phyloP scores from a whole-genome alignment of 2,888 invertebrate species.

The Cabera pusaria region DNA sequence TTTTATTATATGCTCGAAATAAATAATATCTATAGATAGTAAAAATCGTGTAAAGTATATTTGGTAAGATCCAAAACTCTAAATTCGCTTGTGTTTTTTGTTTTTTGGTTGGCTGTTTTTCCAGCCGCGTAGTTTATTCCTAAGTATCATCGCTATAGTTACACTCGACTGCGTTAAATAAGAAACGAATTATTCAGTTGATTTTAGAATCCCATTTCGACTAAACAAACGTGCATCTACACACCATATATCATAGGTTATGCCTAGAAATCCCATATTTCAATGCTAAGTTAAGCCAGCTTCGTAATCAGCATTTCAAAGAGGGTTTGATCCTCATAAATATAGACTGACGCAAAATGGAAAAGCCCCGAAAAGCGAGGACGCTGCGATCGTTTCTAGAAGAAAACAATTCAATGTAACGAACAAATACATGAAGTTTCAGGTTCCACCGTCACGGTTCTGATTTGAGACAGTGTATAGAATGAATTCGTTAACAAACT shows the following conservation, averaged over 20 bases:
- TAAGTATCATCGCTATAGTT: too few relatives aligned
- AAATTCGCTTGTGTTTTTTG: too few relatives aligned
- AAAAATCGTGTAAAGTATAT: too few relatives aligned
- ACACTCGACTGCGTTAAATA: too few relatives aligned
- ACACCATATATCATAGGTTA: constrained; percentile 36
- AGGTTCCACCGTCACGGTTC: not conserved
- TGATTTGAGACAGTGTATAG: constrained; percentile 13
- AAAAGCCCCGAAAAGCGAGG: not conserved
- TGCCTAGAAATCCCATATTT: constrained; percentile 38
- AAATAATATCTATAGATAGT: too few relatives aligned
- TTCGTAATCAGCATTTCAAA: constrained; percentile 50
- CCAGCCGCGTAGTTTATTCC: too few relatives aligned
- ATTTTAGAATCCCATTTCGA: too few relatives aligned
- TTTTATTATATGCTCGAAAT: too few relatives aligned
- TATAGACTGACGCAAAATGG: constrained; percentile 27
- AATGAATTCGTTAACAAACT: constrained; percentile 56
- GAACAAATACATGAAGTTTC: not conserved
- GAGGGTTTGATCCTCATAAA: constrained; percentile 59
- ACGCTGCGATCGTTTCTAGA: not conserved
- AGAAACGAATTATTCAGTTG: too few relatives aligned
- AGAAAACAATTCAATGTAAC: constrained; percentile 1
- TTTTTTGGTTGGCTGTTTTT: too few relatives aligned
- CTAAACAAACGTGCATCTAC: constrained; percentile 12
- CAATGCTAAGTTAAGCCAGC: constrained; percentile 32
- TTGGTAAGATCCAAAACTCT: too few relatives aligned